Percentiles rank a stretch among this genome's conserved stretches.
These are phyloP conservation scores for Hylyphantes graminicola DNA, from an alignment of 1,140 invertebrate genomes.

Conservation along the genomic window DNA sequence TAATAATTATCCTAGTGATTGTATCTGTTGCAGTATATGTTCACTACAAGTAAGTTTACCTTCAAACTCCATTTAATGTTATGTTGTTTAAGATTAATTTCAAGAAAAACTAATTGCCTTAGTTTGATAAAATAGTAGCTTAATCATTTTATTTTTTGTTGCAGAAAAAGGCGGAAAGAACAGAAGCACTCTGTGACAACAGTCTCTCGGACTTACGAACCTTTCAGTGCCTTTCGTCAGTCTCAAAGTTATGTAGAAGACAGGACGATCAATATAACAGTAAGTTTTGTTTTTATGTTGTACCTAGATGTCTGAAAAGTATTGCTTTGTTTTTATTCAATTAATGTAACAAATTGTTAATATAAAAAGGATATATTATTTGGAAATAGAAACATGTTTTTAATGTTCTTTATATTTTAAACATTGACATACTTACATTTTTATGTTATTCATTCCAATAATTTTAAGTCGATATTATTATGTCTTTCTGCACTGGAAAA, in stretches of 20 bases:
- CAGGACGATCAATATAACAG: slow-evolving; percentile 9
- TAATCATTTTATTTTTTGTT: neutral
- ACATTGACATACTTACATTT: too few species aligned
- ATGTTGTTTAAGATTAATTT: neutral
- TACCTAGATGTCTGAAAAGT: too few species aligned
- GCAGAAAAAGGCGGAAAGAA: slow-evolving; percentile 50
- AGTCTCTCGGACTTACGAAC: slow-evolving; percentile 42
- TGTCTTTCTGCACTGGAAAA: too few species aligned
- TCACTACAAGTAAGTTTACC: slow-evolving; percentile 52
- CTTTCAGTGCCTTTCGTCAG: slow-evolving; percentile 48
- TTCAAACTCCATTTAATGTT: neutral
- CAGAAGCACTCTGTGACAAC: slow-evolving; percentile 42
- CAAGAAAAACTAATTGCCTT: neutral
- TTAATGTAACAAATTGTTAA: too few species aligned
- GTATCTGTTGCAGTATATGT: slow-evolving; percentile 54
- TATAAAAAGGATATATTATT: too few species aligned
- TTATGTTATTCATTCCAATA: too few species aligned
- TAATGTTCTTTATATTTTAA: too few species aligned
- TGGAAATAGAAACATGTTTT: too few species aligned
- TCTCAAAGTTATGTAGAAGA: slow-evolving; percentile 28
- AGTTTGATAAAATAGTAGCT: neutral
- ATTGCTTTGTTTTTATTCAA: too few species aligned
- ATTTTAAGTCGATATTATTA: too few species aligned
- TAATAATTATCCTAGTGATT: slow-evolving; percentile 86
- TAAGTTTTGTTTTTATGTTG: neutral